These are phyloP conservation scores for Erynnis tages DNA, from an alignment of 2,888 invertebrate species.

Conservation along the genomic window DNA sequence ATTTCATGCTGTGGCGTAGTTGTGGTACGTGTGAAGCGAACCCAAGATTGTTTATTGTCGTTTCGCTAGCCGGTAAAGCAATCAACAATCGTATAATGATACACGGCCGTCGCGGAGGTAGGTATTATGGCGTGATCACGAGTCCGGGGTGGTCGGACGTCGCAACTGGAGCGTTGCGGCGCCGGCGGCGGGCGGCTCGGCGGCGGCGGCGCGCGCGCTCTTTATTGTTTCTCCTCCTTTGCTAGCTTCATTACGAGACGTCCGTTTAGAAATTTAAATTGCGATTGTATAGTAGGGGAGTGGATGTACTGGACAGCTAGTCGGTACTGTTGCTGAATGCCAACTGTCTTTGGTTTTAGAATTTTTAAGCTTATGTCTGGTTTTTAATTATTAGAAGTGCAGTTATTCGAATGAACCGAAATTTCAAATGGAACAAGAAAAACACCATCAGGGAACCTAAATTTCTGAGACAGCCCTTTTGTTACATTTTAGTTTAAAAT, in stretches of 20 bases:
- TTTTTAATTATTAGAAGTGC: too few relatives aligned
- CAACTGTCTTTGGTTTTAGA: too few relatives aligned
- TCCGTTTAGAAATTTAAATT: constrained; percentile 65
- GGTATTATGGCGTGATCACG: constrained; percentile 10
- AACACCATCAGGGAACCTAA: too few relatives aligned
- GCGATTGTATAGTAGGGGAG: constrained; percentile 46
- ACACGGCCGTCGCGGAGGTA: not conserved
- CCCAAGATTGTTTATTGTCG: constrained; percentile 3
- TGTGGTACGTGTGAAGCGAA: too few relatives aligned
- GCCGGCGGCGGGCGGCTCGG: constrained; percentile 49
- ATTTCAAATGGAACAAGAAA: too few relatives aligned
- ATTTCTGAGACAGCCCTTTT: too few relatives aligned
- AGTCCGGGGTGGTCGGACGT: constrained; percentile 41
- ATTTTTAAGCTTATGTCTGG: too few relatives aligned
- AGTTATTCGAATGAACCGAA: too few relatives aligned
- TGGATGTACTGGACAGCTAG: not conserved
- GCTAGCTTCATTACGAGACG: constrained; percentile 49
- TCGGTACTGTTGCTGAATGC: not conserved
- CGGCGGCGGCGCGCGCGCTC: constrained; percentile 50
- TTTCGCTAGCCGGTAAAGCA: not conserved
- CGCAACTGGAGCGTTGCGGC: constrained; percentile 74
- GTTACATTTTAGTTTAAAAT: too few relatives aligned
- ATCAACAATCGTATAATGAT: constrained; percentile 10
- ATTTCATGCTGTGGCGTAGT: too few relatives aligned
- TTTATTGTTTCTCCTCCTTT: constrained; percentile 50